Conservation (phyloP, 1,140 invertebrate genomes). For the Pseudachorutes palmiensis region DNA sequence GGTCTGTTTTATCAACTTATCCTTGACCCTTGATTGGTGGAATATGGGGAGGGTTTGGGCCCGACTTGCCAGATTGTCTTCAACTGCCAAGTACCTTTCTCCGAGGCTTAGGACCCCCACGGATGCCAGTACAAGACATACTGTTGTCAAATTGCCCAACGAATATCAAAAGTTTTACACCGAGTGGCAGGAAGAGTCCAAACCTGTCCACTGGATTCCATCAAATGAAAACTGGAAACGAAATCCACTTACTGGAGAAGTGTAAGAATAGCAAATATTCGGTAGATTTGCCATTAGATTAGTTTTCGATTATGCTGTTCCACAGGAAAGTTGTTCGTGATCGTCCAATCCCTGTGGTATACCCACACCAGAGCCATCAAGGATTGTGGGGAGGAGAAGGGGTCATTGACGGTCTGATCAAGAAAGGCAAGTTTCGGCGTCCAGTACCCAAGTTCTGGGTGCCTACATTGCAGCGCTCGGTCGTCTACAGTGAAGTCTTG, state of each 20-base stretch:
- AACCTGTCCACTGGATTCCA: conserved; percentile 77
- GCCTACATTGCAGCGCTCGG: conserved; percentile 61
- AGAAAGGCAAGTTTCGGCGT: conserved; percentile 51
- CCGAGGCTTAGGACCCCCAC: not conserved
- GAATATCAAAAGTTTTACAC: conserved; percentile 80
- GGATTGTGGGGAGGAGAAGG: conserved; percentile 96
- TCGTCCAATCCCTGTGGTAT: conserved; percentile 64
- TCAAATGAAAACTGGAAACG: conserved; percentile 62
- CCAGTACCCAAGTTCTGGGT: conserved; percentile 77
- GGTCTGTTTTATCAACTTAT: too few species aligned
- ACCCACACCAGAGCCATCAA: conserved; percentile 67
- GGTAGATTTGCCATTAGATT: not conserved
- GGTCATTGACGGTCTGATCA: conserved; percentile 80
- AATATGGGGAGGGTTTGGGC: not conserved
- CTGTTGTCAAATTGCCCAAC: conserved; percentile 53
- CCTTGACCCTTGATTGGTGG: too few species aligned
- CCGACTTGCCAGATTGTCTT: not conserved
- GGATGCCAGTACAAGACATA: not conserved
- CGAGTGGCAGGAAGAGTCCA: conserved; percentile 68
- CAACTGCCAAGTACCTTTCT: not conserved
- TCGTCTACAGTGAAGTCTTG: conserved; percentile 90
- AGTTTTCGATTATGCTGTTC: not conserved
- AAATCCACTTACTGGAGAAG: conserved; percentile 61
- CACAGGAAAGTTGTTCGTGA: conserved; percentile 54
- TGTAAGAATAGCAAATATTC: conserved; percentile 46